Conservation (phyloP, 1,140 invertebrate species). For the Cephus cinctus region DNA sequence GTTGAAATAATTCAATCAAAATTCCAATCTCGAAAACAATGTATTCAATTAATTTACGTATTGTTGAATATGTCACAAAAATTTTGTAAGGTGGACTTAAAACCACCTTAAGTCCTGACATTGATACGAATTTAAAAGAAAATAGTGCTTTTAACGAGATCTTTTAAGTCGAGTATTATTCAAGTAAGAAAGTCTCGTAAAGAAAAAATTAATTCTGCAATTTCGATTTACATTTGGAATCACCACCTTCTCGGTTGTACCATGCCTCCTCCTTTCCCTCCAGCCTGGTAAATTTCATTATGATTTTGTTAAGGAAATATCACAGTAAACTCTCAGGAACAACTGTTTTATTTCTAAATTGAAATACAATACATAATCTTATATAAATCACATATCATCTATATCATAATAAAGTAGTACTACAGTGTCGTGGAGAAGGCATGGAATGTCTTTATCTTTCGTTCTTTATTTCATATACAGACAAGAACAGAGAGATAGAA, state of each 20-base stretch:
- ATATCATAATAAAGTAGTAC: slow-evolving; percentile 11
- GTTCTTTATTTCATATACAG: neutral
- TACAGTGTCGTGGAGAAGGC: slow-evolving; percentile 4
- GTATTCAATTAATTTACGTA: too few relatives aligned
- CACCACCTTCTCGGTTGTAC: neutral
- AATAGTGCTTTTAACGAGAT: neutral
- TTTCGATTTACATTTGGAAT: slow-evolving; percentile 1
- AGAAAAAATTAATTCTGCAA: neutral
- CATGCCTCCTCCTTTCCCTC: neutral
- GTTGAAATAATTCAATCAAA: too few relatives aligned
- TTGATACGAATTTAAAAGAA: too few relatives aligned
- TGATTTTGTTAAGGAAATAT: too few relatives aligned
- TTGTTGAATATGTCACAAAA: too few relatives aligned
- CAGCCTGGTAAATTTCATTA: neutral
- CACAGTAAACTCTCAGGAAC: neutral
- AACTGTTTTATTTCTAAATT: slow-evolving; percentile 18
- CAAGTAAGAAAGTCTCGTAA: neutral
- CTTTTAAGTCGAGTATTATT: slow-evolving; percentile 2
- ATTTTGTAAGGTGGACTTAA: too few relatives aligned
- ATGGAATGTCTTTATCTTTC: neutral
- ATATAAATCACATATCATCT: slow-evolving; percentile 23
- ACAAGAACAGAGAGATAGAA: slow-evolving; percentile 1
- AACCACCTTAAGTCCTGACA: too few relatives aligned
- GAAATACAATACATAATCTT: slow-evolving; percentile 24
- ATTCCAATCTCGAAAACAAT: too few relatives aligned